These are phyloP conservation scores for Ptychobarbus kaznakovi DNA, from an alignment of 2,797 vertebrate species.

Conservation along the genomic window DNA sequence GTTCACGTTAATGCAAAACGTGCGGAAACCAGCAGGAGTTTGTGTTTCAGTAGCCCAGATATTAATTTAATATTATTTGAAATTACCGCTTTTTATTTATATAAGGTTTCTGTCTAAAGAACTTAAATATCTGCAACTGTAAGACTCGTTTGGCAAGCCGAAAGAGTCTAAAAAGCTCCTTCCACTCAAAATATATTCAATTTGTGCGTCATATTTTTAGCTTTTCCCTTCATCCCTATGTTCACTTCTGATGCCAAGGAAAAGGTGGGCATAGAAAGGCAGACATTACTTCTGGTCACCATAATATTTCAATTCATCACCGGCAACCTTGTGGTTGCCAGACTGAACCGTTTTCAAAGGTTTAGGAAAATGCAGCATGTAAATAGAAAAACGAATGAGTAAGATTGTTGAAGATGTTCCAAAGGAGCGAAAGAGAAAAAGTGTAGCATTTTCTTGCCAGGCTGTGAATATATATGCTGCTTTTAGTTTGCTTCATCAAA, in stretches of 20 bases:
- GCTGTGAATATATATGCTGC: constrained; percentile 70
- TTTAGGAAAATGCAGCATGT: constrained; percentile 52
- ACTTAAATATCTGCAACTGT: constrained; percentile 75
- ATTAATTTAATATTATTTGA: constrained; percentile 62
- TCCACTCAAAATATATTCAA: constrained; percentile 71
- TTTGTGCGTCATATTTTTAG: constrained; percentile 68
- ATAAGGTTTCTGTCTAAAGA: constrained; percentile 67
- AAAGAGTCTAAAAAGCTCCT: constrained; percentile 64
- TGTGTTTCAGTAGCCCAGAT: constrained; percentile 46
- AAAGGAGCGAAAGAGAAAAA: constrained; percentile 13
- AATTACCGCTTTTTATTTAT: constrained; percentile 70
- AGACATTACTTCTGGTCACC: constrained; percentile 77
- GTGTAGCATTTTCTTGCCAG: constrained; percentile 65
- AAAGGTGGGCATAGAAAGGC: constrained; percentile 75
- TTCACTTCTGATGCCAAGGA: constrained; percentile 78
- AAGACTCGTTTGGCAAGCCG: constrained; percentile 76
- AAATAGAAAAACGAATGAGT: constrained; percentile 38
- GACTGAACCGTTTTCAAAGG: constrained; percentile 69
- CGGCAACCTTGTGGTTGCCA: constrained; percentile 69
- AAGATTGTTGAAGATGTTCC: constrained; percentile 31
- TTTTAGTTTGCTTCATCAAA: constrained; percentile 70
- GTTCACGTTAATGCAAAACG: constrained; percentile 59
- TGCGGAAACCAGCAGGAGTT: constrained; percentile 53
- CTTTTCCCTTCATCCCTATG: constrained; percentile 72
- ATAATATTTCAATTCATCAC: constrained; percentile 70